Base-by-base conservation (phyloP, 2,113 vertebrate genomes). In the Equus quagga region DNA sequence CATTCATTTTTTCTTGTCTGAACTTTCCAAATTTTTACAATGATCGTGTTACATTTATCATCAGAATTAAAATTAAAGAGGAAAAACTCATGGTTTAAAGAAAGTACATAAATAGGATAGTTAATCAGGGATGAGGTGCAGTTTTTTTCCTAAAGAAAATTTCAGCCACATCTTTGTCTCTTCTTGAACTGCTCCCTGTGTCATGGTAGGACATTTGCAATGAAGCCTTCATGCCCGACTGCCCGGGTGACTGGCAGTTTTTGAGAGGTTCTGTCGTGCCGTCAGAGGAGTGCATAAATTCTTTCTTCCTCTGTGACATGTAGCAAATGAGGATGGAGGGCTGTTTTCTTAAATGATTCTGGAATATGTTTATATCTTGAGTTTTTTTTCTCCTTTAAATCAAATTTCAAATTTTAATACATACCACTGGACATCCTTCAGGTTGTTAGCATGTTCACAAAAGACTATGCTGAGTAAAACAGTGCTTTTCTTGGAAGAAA, bases 301-400 rank as follows among this genome's bases (percentile, higher is more conserved):
- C 24, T 75, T 79, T 94, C 26, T 86, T 80, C 11, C 10, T 67
- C 28, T 76, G 44, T 91, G 86, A 88, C 82, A 78, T 33, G 21
- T 19, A 62, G 24, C 60, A 90, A 84, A 72, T 88, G 21, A 97
- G 51, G 11, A 76, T 95, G n/a, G 75, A 94, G 3, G 79, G 13
- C 24, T 84, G 19, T 90, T 92, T 97, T 80, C 83, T 88, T 92
- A 94, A 78, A 60, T 64, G n/a, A 28, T 96, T 70, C 69, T 72
- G 17, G 64, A 76, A 92, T 44, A 93, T 33, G 28, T 83, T 81
- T 91, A 72, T 23, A 69, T 89, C 44, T 60, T 92, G 91, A 49
- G 36, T 72, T 49, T 19, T 67, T 69, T 81, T 56, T 56, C 88
- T 76, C 10, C 69, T 84, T 64, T 26, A 60, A 91, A 93, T 93